Conservation (phyloP, 2,888 invertebrate genomes). For the Troilus luridus region DNA sequence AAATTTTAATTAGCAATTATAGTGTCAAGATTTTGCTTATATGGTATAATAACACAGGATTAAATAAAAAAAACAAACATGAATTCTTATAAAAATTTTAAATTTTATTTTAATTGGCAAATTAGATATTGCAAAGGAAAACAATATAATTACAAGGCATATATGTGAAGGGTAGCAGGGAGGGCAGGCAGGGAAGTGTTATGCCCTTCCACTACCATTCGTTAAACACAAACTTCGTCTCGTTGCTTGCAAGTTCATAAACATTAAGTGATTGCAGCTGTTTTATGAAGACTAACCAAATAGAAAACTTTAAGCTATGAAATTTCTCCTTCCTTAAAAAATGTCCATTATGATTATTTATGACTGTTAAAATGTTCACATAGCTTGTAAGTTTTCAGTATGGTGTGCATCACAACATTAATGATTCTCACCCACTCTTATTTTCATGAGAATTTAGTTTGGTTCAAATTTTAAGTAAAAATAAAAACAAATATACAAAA, state of each 20-base stretch:
- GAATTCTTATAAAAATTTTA: slow-evolving; percentile 65
- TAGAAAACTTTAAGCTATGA: slow-evolving; percentile 65
- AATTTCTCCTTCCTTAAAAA: slow-evolving; percentile 62
- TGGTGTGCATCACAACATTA: slow-evolving; percentile 63
- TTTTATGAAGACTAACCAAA: slow-evolving; percentile 64
- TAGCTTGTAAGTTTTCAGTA: slow-evolving; percentile 61
- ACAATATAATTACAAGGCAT: slow-evolving; percentile 66
- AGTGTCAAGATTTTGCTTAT: background rate
- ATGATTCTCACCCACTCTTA: slow-evolving; percentile 51
- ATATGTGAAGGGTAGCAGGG: slow-evolving; percentile 62
- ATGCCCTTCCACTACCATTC: slow-evolving; percentile 62
- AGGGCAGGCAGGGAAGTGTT: slow-evolving; percentile 65
- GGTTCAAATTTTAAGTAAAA: slow-evolving; percentile 18
- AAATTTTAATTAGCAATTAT: background rate
- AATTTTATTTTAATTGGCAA: slow-evolving; percentile 66
- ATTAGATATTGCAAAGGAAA: slow-evolving; percentile 66
- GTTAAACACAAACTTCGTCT: slow-evolving; percentile 64
- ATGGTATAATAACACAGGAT: slow-evolving; percentile 2
- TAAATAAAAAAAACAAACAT: slow-evolving; percentile 53
- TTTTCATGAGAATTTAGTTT: slow-evolving; percentile 47
- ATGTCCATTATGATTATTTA: slow-evolving; percentile 62
- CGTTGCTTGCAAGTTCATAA: slow-evolving; percentile 65
- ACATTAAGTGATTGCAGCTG: slow-evolving; percentile 64
- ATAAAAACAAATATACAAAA: background rate
- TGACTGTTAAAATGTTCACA: slow-evolving; percentile 29